Conservation (phyloP, 2,888 invertebrate genomes). For the Meiosimyza platycephala region DNA sequence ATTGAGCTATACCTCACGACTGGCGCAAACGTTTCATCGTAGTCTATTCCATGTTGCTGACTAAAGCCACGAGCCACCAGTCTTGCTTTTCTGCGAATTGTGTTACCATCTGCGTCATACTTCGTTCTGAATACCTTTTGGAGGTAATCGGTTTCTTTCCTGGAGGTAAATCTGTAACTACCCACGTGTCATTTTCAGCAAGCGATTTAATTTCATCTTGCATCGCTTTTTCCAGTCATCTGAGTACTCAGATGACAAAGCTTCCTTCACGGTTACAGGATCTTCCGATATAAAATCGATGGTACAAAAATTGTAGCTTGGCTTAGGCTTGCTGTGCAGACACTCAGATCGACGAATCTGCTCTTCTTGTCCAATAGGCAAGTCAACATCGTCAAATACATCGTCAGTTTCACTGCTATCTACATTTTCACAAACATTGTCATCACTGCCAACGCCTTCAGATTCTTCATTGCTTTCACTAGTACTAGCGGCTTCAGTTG, state of each 20-base stretch:
- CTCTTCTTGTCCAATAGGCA: no score
- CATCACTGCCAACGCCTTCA: neutral
- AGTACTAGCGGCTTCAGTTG: neutral
- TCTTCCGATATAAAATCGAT: slow-evolving; percentile 19
- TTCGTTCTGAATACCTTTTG: slow-evolving; percentile 40
- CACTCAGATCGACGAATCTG: neutral
- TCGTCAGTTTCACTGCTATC: neutral
- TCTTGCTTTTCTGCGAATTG: slow-evolving; percentile 38
- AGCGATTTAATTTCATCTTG: slow-evolving; percentile 34
- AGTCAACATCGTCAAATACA: neutral
- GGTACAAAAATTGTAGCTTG: slow-evolving; percentile 13
- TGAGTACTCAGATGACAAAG: slow-evolving; percentile 28
- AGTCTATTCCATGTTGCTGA: slow-evolving; percentile 38
- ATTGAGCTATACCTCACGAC: slow-evolving; percentile 37
- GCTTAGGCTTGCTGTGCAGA: neutral
- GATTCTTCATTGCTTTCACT: neutral
- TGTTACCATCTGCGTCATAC: slow-evolving; percentile 28
- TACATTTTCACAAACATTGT: neutral
- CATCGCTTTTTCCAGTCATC: slow-evolving; percentile 27
- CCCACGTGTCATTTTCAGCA: slow-evolving; percentile 34
- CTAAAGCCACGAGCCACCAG: slow-evolving; percentile 37
- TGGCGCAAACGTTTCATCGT: slow-evolving; percentile 35
- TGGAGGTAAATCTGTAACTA: slow-evolving; percentile 28
- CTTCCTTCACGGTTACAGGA: slow-evolving; percentile 26
- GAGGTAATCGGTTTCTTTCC: slow-evolving; percentile 36